Percentiles rank a stretch among this genome's conserved stretches.
phyloP scores from a whole-genome alignment of 2,113 vertebrate species.

The Rhea pennata region DNA sequence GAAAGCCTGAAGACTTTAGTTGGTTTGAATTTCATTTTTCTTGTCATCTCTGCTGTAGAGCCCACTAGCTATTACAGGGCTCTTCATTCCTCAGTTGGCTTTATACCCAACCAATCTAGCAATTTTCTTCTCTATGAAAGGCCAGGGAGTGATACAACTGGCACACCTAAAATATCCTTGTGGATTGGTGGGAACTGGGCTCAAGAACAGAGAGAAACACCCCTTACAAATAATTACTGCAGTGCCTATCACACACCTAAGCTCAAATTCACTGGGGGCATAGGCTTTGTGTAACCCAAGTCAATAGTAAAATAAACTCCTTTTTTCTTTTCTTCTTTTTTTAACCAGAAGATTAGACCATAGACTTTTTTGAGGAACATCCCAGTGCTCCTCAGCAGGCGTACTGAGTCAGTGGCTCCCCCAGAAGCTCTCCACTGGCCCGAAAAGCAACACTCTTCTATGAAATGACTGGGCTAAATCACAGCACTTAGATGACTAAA shows the following conservation, averaged over 20 bases:
- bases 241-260: background rate
- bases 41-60: background rate
- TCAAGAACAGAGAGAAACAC: background rate
- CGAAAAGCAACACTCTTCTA: background rate
- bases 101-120: background rate
- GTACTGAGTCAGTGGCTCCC: background rate
- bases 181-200: background rate
- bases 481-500: background rate
- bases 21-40: conserved; percentile 43
- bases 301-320: background rate
- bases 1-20: background rate
- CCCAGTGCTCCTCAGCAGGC: background rate
- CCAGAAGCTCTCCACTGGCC: background rate
- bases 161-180: background rate
- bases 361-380: background rate
- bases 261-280: background rate
- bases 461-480: background rate
- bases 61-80: background rate
- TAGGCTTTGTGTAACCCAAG: background rate
- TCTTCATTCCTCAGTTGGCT: background rate
- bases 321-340: background rate
- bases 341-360: background rate
- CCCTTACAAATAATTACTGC: background rate
- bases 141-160: background rate
- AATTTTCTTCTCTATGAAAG: background rate